phyloP scores from a whole-genome alignment of 2,888 invertebrate genomes.

The Neoitamus cyanurus region DNA sequence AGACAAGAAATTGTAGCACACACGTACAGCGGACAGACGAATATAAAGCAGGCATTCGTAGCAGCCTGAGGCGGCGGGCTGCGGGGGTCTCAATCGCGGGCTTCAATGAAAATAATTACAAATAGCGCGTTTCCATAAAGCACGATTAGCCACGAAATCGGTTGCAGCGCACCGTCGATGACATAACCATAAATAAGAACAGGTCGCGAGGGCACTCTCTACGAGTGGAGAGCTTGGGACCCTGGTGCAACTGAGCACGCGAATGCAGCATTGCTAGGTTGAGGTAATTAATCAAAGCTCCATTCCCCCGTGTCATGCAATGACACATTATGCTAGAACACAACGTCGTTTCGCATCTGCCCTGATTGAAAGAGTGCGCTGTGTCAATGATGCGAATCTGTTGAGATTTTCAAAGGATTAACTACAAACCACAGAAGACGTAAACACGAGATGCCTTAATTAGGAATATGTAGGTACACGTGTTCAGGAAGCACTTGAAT shows the following conservation, averaged over 20 bases:
- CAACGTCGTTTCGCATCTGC: neutral
- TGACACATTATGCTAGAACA: neutral
- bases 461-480: too few relatives aligned
- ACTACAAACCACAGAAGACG: too few relatives aligned
- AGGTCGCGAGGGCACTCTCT: neutral
- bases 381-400: neutral
- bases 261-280: neutral
- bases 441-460: too few relatives aligned
- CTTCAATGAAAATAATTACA: conserved; percentile 25
- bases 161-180: neutral
- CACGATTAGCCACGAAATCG: neutral
- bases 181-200: neutral
- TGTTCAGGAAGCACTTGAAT: too few relatives aligned
- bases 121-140: conserved; percentile 9
- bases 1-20: neutral
- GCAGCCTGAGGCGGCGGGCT: neutral
- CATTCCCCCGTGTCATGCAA: neutral
- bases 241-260: neutral
- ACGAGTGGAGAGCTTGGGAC: neutral
- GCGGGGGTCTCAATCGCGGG: neutral
- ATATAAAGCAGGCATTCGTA: neutral
- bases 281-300: neutral
- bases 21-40: neutral
- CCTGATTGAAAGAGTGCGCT: neutral
- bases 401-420: neutral